phyloP scores from a whole-genome alignment of 1,140 invertebrate species.

The Carcinoscorpius rotundicauda region DNA sequence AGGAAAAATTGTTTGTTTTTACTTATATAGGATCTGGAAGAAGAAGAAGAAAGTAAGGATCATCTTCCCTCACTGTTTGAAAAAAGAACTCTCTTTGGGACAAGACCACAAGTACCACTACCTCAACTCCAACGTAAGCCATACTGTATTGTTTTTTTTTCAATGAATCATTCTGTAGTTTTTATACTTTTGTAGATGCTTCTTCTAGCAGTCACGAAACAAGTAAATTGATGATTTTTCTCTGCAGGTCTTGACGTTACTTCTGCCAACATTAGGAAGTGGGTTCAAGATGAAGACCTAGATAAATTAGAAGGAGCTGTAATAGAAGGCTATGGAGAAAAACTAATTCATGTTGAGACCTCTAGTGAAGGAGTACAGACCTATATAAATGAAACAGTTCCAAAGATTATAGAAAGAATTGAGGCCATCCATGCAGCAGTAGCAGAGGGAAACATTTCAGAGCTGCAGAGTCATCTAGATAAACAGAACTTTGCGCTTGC shows the following conservation, averaged over 20 bases:
- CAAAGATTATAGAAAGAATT: conserved; percentile 55
- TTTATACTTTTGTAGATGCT: no score
- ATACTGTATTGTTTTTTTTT: background rate
- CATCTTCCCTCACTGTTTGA: background rate
- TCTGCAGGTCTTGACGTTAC: conserved; percentile 25
- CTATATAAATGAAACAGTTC: conserved; percentile 55
- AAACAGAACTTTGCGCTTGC: conserved; percentile 48
- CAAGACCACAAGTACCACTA: conserved; percentile 12
- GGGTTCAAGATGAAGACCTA: conserved; percentile 80
- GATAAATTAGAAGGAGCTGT: conserved; percentile 65
- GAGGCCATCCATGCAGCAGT: conserved; percentile 25
- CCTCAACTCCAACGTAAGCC: conserved; percentile 12
- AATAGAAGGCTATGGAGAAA: conserved; percentile 69
- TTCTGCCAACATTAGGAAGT: conserved; percentile 66
- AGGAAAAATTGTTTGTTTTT: background rate
- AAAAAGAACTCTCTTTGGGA: conserved; percentile 16
- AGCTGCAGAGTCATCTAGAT: conserved; percentile 21
- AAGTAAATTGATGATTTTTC: conserved; percentile 7
- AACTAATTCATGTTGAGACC: conserved; percentile 38
- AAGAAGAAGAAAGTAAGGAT: background rate
- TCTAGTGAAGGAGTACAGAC: conserved; percentile 54
- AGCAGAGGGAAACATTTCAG: conserved; percentile 22
- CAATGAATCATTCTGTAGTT: background rate
- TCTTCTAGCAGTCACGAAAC: conserved; percentile 15
- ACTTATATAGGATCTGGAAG: background rate